Percentiles rank a stretch among this genome's conserved stretches.
Evolutionary conservation across 2,888 invertebrate species (phyloP).

Genomic region (Melieria picta): DNA sequence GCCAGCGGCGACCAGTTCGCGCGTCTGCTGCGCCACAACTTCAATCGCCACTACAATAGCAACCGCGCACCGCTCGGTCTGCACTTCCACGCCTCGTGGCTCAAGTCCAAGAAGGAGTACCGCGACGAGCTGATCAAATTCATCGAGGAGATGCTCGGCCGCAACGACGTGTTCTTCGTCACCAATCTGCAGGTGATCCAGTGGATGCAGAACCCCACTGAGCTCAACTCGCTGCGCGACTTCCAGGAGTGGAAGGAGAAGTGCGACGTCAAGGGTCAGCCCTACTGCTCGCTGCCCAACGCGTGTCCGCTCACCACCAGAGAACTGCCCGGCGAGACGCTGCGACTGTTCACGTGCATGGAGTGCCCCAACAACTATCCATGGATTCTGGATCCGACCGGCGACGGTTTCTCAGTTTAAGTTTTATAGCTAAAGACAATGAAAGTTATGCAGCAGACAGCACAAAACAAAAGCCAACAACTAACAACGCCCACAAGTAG

Average conservation of each 20-base stretch:
- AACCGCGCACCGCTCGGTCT: conserved; percentile 93
- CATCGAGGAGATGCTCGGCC: conserved; percentile 90
- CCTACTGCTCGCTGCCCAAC: conserved; percentile 91
- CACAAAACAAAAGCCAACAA: background rate
- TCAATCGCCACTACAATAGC: conserved; percentile 91
- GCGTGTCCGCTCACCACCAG: conserved; percentile 89
- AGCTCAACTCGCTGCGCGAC: conserved; percentile 84
- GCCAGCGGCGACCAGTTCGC: conserved; percentile 91
- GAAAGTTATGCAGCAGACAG: background rate
- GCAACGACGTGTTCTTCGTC: conserved; percentile 92
- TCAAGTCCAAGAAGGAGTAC: conserved; percentile 93
- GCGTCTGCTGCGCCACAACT: conserved; percentile 90
- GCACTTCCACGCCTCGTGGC: conserved; percentile 95
- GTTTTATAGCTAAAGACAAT: conserved; percentile 27
- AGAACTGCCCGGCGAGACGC: conserved; percentile 90
- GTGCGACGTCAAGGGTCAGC: conserved; percentile 93
- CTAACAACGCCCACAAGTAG: conserved; percentile 15
- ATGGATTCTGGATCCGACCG: conserved; percentile 94
- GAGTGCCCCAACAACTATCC: conserved; percentile 96
- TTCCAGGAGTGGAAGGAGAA: conserved; percentile 97
- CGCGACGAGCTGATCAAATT: conserved; percentile 91
- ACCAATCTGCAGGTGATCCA: conserved; percentile 91
- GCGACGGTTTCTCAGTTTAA: conserved; percentile 89
- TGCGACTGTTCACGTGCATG: conserved; percentile 94
- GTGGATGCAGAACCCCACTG: conserved; percentile 96